Conservation (phyloP, 2,888 invertebrate genomes). For the Agonopterix subpropinquella region DNA sequence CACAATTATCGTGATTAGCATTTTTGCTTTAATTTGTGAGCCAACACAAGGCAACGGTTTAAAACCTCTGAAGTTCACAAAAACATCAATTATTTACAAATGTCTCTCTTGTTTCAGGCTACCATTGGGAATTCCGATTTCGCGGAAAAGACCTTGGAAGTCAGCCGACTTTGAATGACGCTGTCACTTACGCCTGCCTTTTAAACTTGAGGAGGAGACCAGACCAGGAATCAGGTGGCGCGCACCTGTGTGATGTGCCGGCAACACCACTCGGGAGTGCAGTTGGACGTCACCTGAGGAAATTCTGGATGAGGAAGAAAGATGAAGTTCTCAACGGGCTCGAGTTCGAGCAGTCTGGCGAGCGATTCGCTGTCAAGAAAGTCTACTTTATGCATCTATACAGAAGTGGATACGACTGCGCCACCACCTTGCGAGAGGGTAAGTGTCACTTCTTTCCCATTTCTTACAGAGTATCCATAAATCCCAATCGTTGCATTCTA, state of each 20-base stretch:
- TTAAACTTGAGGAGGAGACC: background rate
- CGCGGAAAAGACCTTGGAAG: conserved; percentile 33
- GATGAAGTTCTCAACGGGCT: conserved; percentile 79
- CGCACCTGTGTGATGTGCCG: conserved; percentile 65
- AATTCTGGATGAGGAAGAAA: conserved; percentile 28
- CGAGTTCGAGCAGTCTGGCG: conserved; percentile 79
- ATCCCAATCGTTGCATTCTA: background rate
- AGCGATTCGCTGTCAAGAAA: conserved; percentile 79
- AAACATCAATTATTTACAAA: conserved; percentile 9
- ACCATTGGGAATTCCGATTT: conserved; percentile 16
- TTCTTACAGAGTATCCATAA: background rate
- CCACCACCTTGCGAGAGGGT: conserved; percentile 73
- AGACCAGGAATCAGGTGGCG: conserved; percentile 18
- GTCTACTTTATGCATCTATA: conserved; percentile 80
- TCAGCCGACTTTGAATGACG: conserved; percentile 32
- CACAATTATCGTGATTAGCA: no score
- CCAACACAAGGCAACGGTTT: no score
- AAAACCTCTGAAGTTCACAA: no score
- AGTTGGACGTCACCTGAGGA: conserved; percentile 61
- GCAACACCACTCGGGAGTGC: conserved; percentile 57
- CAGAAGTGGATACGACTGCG: conserved; percentile 68
- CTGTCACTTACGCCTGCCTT: conserved; percentile 32
- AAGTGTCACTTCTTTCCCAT: conserved; percentile 20
- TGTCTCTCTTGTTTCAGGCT: conserved; percentile 49
- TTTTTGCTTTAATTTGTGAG: no score